Conservation (phyloP, 2,888 invertebrate species). For the Acanthoscelides obtectus region DNA sequence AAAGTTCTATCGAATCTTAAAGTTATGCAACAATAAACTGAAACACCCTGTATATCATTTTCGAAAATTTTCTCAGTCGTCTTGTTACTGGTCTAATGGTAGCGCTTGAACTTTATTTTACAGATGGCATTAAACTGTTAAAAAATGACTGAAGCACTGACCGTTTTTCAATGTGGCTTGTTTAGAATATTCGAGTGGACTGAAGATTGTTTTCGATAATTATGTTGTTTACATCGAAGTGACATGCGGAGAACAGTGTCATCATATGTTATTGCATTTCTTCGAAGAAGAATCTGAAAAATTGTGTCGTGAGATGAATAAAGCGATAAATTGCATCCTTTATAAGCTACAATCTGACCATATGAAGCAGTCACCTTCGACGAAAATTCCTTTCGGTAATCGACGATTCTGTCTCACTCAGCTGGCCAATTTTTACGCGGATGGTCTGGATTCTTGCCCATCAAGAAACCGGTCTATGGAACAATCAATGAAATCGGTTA, state of each 20-base stretch:
- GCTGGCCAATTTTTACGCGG: neutral
- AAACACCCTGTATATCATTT: too few species aligned
- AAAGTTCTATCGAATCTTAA: too few species aligned
- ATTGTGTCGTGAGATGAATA: neutral
- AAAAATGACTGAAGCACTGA: too few species aligned
- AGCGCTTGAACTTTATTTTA: too few species aligned
- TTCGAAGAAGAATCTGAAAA: neutral
- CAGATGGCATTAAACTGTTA: too few species aligned
- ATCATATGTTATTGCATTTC: neutral
- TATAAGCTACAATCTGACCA: neutral
- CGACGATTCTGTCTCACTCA: neutral
- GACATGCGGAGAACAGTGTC: neutral
- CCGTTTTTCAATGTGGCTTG: neutral
- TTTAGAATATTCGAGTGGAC: neutral
- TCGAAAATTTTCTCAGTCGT: too few species aligned
- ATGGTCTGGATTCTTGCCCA: neutral
- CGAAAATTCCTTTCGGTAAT: neutral
- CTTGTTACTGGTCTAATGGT: too few species aligned
- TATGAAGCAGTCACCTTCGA: neutral
- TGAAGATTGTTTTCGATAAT: neutral
- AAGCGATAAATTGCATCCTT: neutral
- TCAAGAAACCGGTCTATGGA: neutral
- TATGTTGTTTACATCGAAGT: neutral
- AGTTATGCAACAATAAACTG: too few species aligned
- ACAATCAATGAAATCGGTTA: too few species aligned